These are phyloP conservation scores for Cryptotermes secundus DNA, from an alignment of 1,140 invertebrate genomes.

Conservation along the genomic window DNA sequence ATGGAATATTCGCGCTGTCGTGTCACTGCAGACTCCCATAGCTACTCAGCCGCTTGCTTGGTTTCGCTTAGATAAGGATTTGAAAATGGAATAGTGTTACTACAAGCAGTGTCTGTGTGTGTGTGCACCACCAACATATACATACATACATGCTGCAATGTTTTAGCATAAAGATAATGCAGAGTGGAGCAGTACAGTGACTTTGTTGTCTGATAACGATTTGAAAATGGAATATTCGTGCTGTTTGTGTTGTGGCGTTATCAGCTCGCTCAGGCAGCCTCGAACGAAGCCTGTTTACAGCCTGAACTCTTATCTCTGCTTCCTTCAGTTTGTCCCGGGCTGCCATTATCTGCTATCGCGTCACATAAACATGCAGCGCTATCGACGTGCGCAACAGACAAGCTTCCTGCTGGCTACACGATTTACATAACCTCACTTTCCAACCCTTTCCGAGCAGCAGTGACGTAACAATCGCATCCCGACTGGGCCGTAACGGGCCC, in stretches of 20 bases:
- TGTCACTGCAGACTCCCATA: neutral
- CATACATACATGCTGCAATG: constrained; percentile 6
- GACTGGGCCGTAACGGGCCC: neutral
- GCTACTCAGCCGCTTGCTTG: neutral
- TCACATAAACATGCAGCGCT: constrained; percentile 30
- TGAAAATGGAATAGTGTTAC: constrained; percentile 20
- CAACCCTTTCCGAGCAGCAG: constrained; percentile 21
- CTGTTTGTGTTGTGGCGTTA: constrained; percentile 41
- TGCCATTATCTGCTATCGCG: constrained; percentile 33
- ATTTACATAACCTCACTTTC: constrained; percentile 29
- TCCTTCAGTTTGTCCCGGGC: constrained; percentile 32
- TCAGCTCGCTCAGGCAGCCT: constrained; percentile 38
- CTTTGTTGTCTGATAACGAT: constrained; percentile 33
- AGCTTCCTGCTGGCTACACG: constrained; percentile 31
- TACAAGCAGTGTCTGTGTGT: neutral
- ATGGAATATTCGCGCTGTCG: constrained; percentile 3
- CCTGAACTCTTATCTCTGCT: constrained; percentile 28
- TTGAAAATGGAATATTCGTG: constrained; percentile 37
- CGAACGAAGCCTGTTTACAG: constrained; percentile 31
- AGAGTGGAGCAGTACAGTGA: constrained; percentile 22
- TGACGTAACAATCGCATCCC: constrained; percentile 10
- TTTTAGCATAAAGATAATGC: constrained; percentile 20
- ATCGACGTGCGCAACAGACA: constrained; percentile 33
- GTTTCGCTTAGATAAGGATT: constrained; percentile 12
- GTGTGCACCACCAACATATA: neutral